Percentiles rank a stretch among this genome's conserved stretches.
phyloP scores from a whole-genome alignment of 1,140 invertebrate species.

The Dendrolimus kikuchii region DNA sequence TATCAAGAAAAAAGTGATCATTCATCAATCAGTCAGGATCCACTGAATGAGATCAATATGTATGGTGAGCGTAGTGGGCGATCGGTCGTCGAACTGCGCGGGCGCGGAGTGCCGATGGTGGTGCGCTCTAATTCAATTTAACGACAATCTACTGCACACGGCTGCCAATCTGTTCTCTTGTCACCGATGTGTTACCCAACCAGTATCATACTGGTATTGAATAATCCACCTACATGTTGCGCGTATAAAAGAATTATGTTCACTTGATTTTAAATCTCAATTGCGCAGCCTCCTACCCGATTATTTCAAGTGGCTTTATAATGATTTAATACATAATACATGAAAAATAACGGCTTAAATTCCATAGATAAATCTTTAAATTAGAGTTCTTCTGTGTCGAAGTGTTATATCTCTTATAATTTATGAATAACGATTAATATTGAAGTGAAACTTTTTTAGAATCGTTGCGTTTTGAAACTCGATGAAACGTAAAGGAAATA shows the following conservation, averaged over 20 bases:
- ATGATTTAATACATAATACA: too few species aligned
- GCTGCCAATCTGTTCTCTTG: slow-evolving; percentile 34
- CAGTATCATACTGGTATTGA: slow-evolving; percentile 23
- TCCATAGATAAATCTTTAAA: too few species aligned
- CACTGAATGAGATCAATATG: slow-evolving; percentile 60
- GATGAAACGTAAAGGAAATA: too few species aligned
- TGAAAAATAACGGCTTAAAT: too few species aligned
- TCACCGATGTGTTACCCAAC: slow-evolving; percentile 35
- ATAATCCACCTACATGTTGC: slow-evolving; percentile 11
- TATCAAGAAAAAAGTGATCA: too few species aligned
- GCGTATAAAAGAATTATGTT: neutral
- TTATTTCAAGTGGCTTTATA: neutral
- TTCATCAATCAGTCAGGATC: slow-evolving; percentile 62
- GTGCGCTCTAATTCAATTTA: slow-evolving; percentile 63
- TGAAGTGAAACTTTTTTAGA: too few species aligned
- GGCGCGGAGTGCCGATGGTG: slow-evolving; percentile 48
- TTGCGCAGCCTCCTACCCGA: neutral
- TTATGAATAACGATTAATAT: too few species aligned
- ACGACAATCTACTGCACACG: slow-evolving; percentile 50
- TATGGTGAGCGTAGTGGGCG: slow-evolving; percentile 50
- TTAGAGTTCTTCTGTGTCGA: too few species aligned
- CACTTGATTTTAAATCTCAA: slow-evolving; percentile 19
- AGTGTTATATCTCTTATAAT: too few species aligned
- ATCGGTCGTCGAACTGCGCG: slow-evolving; percentile 66
- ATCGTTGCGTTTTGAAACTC: too few species aligned